Evolutionary conservation across 2,797 vertebrate genomes (phyloP), one percentile per base, ranked within the genome.

Genomic region (Tangara arthus): DNA sequence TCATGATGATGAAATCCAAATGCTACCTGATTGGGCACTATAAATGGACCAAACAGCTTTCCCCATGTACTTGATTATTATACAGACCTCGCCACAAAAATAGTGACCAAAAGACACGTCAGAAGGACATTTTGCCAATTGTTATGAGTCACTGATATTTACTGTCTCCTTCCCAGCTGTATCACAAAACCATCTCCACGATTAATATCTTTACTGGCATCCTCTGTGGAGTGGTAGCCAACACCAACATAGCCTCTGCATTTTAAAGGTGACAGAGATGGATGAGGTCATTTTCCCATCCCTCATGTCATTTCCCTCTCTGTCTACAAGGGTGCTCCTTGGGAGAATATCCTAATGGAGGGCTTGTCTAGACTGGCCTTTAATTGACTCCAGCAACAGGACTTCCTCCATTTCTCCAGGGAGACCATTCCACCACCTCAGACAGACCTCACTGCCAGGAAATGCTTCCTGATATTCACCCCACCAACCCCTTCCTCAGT

Each of bases 301-400:
- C 46, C 34, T 94, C 80, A 34, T 91, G 82, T 82, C 63, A 94
- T 87, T 94, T 94, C 87, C 93, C 87, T 88, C 52, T 39, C 65
- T 5, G 17, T 66, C 77, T 73, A 42, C 44, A 42, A 56, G 59
- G 56, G 28, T 70, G 49, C 56, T 84, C 52, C 87, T 90, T 94
- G 46, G 34, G 91, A 96, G 94, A 94, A 90, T 90, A 91, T 50
- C 80, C 60, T 95, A 75, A 73, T 88, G 93, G 61, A 73, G 41
- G 32, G 11, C 46, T 90, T 87, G 94, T 97, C 96, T 94, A 95
- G 96, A 96, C 95, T 64, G 76, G 27, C 71, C 77, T 84, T 87
- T 96, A 96, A 96, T 46, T 94, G 93, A 91, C 80, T 89, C 41
- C 12, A 93, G 69, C 41, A 3, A 55, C 77, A 95, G 87, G 85